Base-by-base conservation (phyloP, 2,888 invertebrate genomes). In the Arctia plantaginis region DNA sequence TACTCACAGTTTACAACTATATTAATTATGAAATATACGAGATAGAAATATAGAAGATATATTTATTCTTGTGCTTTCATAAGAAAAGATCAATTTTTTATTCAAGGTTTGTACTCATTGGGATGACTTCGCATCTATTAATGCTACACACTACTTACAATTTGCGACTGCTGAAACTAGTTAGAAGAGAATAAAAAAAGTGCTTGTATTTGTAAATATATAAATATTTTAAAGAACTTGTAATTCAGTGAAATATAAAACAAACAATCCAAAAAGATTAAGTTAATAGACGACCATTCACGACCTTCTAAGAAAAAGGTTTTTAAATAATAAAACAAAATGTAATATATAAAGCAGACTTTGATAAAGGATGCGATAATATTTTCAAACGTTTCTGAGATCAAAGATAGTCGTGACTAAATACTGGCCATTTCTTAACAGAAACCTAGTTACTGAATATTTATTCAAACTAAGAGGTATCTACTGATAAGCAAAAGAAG, bases 351-450 rank as follows among this genome's bases (percentile, higher is more conserved):
- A 68, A 69, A 35, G 27, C 47, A 64, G 47, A 23, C 27, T 64
- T 33, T 55, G 66, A 59, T 74, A 70, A 77, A 79, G 77, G 77
- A 74, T 74, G 70, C 75, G 71, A n/a, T 75, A 77, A 79, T 71
- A 77, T 80, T 76, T 77, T 74, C 75, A 72, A 70, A 73, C 72
- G 44, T 82, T 74, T 73, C 73, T 75, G 77, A 84, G 84, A 84
- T 82, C 76, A 70, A 71, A 82, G 84, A 82, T 84, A 84, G 13
- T 72, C 35, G 59, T 76, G 77, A 77, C 77, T 82, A 79, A 84
- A 82, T 84, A 77, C 82, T 77, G 76, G 72, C 75, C 82, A 84
- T 82, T 80, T 73, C 75, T 82, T 78, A 82, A 62, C 55, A 71
- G 12, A 71, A 76, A 79, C 69, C 65, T 75, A 74, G 66, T 68